Percentiles rank a stretch among this genome's conserved stretches.
Evolutionary conservation across 2,888 invertebrate genomes (phyloP).

Genomic region (Lasioglossum zephyrum): DNA sequence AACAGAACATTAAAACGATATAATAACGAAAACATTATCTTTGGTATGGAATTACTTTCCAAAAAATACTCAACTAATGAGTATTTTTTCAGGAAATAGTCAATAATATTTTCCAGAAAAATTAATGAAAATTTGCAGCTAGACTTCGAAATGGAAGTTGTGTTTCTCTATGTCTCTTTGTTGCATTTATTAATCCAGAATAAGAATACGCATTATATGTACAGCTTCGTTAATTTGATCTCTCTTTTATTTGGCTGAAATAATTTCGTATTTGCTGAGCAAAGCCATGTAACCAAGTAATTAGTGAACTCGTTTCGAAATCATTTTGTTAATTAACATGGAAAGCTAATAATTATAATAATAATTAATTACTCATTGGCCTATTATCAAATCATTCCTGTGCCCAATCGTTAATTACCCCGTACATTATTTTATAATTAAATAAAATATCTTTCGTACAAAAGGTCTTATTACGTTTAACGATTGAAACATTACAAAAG

Average conservation of each 20-base stretch:
- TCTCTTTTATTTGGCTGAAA: neutral
- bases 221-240: neutral
- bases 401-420: neutral
- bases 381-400: neutral
- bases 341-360: neutral
- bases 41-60: no score
- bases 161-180: neutral
- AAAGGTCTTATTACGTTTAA: neutral
- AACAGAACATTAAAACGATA: no score
- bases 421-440: neutral
- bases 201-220: neutral
- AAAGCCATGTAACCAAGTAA: neutral
- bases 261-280: neutral
- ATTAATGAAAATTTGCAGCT: neutral
- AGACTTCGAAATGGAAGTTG: neutral
- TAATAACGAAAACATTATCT: no score
- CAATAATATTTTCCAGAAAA: neutral
- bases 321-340: neutral
- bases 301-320: neutral
- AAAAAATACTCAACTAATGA: no score
- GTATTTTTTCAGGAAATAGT: no score
- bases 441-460: neutral
- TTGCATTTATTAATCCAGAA: neutral
- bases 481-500: neutral
- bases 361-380: neutral